phyloP scores from a whole-genome alignment of 2,888 invertebrate species.

The Lepidonotus clava region DNA sequence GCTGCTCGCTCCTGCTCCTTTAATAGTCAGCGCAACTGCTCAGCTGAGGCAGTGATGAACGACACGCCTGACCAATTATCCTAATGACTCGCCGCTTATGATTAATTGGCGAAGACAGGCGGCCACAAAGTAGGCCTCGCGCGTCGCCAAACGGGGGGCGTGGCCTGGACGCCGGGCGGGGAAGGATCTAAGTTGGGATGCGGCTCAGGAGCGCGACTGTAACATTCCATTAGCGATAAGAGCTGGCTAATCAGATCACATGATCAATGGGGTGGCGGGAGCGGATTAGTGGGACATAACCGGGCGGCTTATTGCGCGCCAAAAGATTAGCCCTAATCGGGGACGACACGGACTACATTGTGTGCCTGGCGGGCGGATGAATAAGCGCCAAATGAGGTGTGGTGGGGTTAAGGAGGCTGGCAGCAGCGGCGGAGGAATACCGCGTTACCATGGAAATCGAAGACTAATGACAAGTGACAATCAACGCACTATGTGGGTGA shows the following conservation, averaged over 20 bases:
- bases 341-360: slow-evolving; percentile 29
- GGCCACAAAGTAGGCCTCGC: neutral
- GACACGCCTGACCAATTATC: neutral
- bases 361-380: slow-evolving; percentile 43
- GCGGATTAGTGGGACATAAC: slow-evolving; percentile 7
- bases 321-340: slow-evolving; percentile 28
- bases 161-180: neutral
- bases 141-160: neutral
- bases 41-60: neutral
- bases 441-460: slow-evolving; percentile 22
- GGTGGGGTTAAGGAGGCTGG: slow-evolving; percentile 51
- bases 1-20: no score
- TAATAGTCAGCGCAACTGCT: no score
- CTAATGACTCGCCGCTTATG: slow-evolving; percentile 22
- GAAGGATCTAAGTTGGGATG: neutral
- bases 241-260: slow-evolving; percentile 16
- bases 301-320: slow-evolving; percentile 1
- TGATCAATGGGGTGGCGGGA: slow-evolving; percentile 22
- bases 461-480: slow-evolving; percentile 15
- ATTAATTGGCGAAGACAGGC: neutral
- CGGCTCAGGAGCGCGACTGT: slow-evolving; percentile 1
- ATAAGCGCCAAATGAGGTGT: slow-evolving; percentile 53
- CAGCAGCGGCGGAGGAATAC: slow-evolving; percentile 7
- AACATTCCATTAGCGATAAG: slow-evolving; percentile 20
- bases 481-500: neutral